Base-by-base conservation (phyloP, 1,140 invertebrate species). In the Eulimnadia texana region DNA sequence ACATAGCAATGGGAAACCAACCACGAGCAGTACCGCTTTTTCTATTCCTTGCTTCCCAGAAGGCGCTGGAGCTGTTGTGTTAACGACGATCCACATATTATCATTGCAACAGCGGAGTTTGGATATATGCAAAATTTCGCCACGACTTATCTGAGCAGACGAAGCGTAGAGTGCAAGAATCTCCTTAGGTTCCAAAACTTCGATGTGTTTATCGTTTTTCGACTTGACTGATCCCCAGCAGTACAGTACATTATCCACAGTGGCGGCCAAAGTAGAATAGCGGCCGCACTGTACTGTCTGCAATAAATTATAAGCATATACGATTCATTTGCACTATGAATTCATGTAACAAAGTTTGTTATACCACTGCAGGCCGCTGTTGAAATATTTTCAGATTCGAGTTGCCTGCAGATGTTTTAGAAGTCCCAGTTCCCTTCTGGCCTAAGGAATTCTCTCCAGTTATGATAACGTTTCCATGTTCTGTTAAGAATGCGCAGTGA, bases 381-480 rank as follows among this genome's bases (percentile, higher is more conserved):
- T 50, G 20, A 50, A 61, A 25, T 49, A n/a, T 16, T 56, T 16
- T 51, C 19, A 2, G 42, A 55, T 24, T 61, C 1, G 74, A 72
- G 59, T 78, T 78, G 25, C 70, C 69, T 50, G 65, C 69, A 49
- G 69, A 63, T 29, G 68, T 72, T 67, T 73, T 72, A 3, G 66
- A 66, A 62, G 77, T 74, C 2, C 76, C 76, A 25, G 72, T 71
- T 3, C 81, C 82, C 9, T 83, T 72, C 70, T 77, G 82, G 61
- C 74, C 81, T 60, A 81, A 77, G 13, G 70, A 69, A 68, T 85
- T 86, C 3, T 76, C 71, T 0, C 84, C 84, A 72, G 85, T 80
- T 1, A 82, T 80, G 50, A 82, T 75, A 0, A 85, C 76, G 66
- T 81, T 78, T 3, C 84, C 83, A n/a, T 76, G 77, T 67, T 84